Evolutionary conservation across 2,113 vertebrate species (phyloP).

Genomic region (Ochotona princeps): DNA sequence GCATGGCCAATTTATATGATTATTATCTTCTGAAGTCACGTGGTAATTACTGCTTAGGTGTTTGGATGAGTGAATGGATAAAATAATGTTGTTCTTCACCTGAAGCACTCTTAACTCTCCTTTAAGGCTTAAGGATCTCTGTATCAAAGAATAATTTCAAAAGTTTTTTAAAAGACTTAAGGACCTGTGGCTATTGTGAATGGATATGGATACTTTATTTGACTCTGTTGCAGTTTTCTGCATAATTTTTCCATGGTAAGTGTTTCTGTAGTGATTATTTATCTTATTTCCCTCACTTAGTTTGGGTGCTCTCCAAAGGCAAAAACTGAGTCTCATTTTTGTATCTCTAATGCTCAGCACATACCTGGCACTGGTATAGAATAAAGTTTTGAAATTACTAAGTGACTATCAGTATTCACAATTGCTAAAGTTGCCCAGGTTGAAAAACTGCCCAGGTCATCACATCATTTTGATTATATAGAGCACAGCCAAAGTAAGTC

Average conservation of each 20-base stretch:
- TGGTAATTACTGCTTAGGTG: background rate
- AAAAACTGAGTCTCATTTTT: slow-evolving; percentile 45
- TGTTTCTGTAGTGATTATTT: background rate
- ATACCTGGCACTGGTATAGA: background rate
- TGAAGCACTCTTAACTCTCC: background rate
- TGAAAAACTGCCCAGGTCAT: background rate
- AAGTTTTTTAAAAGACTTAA: background rate
- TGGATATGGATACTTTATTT: background rate
- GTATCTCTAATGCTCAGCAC: background rate
- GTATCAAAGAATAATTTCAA: too few relatives aligned
- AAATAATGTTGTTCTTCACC: background rate
- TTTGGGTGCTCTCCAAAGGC: background rate
- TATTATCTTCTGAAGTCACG: background rate
- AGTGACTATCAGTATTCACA: background rate
- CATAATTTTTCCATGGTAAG: background rate
- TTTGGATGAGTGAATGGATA: background rate
- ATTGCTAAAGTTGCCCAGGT: background rate
- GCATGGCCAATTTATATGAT: background rate
- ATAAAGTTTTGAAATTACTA: slow-evolving; percentile 38
- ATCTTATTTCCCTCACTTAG: background rate
- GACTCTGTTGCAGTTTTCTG: background rate
- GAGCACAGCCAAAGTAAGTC: background rate
- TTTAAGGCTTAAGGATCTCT: background rate
- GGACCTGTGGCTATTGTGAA: background rate
- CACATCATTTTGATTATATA: slow-evolving; percentile 22